Evolutionary conservation across 1,140 invertebrate genomes (phyloP).

Genomic region (Drosophila punjabiensis): DNA sequence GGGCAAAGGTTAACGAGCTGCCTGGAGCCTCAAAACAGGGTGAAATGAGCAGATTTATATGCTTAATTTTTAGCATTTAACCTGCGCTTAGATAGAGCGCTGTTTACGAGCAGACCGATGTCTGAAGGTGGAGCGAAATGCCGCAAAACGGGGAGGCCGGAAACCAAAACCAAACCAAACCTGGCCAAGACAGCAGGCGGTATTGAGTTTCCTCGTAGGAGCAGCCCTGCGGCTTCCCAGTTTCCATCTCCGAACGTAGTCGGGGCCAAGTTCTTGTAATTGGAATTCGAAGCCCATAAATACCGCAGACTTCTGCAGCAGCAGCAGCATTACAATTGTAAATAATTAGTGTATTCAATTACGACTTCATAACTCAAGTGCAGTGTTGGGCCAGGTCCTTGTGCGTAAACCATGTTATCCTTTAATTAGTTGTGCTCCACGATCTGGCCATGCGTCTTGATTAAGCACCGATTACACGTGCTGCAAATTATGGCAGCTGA

Average conservation of each 20-base stretch:
- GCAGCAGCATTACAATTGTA: conserved; percentile 42
- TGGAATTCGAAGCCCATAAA: conserved; percentile 51
- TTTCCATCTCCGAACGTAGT: neutral
- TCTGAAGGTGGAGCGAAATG: neutral
- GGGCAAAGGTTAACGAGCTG: conserved; percentile 43
- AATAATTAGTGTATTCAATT: conserved; percentile 75
- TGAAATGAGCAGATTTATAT: conserved; percentile 67
- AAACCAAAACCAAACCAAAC: neutral
- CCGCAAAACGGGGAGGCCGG: neutral
- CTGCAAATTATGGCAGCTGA: conserved; percentile 40
- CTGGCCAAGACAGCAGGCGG: neutral
- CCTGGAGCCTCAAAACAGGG: conserved; percentile 51
- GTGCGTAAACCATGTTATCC: conserved; percentile 38
- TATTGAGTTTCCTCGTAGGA: neutral
- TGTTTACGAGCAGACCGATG: conserved; percentile 9
- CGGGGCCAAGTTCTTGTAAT: conserved; percentile 34
- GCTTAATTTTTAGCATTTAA: conserved; percentile 60
- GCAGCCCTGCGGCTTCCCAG: conserved; percentile 29
- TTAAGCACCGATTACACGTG: conserved; percentile 56
- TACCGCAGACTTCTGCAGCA: conserved; percentile 22
- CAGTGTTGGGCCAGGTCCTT: conserved; percentile 9
- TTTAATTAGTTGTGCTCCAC: conserved; percentile 53
- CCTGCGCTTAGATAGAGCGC: conserved; percentile 30
- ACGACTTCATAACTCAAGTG: conserved; percentile 68
- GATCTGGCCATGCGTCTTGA: conserved; percentile 49